Evolutionary conservation across 2,113 vertebrate species (phyloP).

Genomic region (Pampusana beccarii): DNA sequence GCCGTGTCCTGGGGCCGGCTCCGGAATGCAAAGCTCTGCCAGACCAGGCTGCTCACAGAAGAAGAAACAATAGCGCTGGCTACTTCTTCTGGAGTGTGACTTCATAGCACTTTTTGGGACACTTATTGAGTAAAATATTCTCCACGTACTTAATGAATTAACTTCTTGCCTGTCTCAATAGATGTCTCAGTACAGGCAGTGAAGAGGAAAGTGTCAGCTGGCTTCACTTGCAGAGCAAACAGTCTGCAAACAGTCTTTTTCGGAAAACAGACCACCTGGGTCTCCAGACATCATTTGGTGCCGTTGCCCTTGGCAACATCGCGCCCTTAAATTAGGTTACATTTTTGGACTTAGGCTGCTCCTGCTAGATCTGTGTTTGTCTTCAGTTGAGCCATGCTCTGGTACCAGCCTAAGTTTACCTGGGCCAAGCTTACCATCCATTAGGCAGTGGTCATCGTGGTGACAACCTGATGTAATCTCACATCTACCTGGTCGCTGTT

Average conservation of each 20-base stretch:
- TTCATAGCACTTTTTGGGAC: fast-evolving
- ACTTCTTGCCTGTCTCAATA: neutral
- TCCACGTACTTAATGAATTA: neutral
- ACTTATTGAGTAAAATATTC: neutral
- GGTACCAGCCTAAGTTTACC: neutral
- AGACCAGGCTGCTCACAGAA: neutral
- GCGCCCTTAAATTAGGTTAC: fast-evolving
- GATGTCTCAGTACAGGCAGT: neutral
- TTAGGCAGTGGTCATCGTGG: fast-evolving
- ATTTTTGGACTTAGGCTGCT: neutral
- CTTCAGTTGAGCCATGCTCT: neutral
- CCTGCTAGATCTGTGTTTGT: neutral
- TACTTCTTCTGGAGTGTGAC: neutral
- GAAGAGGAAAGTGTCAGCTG: neutral
- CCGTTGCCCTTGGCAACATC: neutral
- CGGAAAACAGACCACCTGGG: neutral
- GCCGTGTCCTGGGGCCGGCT: neutral
- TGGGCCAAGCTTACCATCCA: too few species aligned
- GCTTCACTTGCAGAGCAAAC: too few species aligned
- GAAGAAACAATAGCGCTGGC: neutral
- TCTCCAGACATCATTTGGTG: neutral
- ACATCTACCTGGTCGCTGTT: too few species aligned
- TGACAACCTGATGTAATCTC: neutral
- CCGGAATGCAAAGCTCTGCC: neutral
- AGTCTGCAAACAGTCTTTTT: neutral